A percentile compares a stretch with the other conserved stretches of the same genome.
Evolutionary conservation across 2,888 invertebrate species (phyloP).

Genomic region (Automeris io): DNA sequence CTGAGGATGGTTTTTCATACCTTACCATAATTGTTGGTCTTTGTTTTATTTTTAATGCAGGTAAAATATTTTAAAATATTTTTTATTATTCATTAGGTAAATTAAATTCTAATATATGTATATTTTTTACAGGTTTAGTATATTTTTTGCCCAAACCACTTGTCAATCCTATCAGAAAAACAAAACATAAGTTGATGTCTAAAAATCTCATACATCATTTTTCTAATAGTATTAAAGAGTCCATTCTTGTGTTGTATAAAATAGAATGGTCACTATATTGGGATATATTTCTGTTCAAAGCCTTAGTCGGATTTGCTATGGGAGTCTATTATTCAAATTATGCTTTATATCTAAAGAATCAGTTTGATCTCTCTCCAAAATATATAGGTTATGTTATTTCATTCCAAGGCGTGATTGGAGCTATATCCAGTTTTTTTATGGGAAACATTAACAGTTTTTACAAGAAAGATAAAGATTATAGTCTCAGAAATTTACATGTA

Average conservation of each 20-base stretch:
- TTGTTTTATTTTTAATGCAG: constrained; percentile 75
- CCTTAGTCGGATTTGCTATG: constrained; percentile 75
- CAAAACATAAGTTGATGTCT: constrained; percentile 12
- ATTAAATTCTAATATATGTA: too few species aligned
- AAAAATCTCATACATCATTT: constrained; percentile 24
- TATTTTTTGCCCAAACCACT: constrained; percentile 41
- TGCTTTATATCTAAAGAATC: constrained; percentile 71
- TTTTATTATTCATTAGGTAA: constrained; percentile 4
- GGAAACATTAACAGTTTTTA: constrained; percentile 74
- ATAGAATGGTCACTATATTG: constrained; percentile 78
- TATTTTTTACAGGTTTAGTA: constrained; percentile 49
- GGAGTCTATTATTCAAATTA: constrained; percentile 79
- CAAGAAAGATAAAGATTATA: constrained; percentile 60
- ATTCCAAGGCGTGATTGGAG: constrained; percentile 76
- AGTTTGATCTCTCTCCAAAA: constrained; percentile 72
- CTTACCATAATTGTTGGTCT: constrained; percentile 66
- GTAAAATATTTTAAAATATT: constrained; percentile 35
- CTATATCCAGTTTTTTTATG: constrained; percentile 71
- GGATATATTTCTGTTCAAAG: constrained; percentile 77
- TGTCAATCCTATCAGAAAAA: constrained; percentile 16
- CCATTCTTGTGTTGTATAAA: constrained; percentile 59
- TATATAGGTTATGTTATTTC: constrained; percentile 80
- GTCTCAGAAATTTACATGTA: constrained; percentile 72
- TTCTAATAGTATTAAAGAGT: constrained; percentile 45
- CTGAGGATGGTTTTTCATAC: constrained; percentile 71